phyloP scores from a whole-genome alignment of 2,797 vertebrate species.

The Poeciliopsis turneri region DNA sequence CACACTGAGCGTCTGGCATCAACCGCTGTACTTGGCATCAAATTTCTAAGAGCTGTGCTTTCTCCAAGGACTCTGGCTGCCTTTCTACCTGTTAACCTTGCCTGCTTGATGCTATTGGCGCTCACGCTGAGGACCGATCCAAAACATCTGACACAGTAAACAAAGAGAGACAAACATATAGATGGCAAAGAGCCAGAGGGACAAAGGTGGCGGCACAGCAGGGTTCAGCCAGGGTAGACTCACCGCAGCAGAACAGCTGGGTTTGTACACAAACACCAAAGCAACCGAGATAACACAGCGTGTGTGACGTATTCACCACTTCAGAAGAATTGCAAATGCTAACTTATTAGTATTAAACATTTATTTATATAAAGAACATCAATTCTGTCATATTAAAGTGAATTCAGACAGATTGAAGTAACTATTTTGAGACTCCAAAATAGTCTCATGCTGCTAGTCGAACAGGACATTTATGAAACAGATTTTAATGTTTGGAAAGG shows the following conservation, averaged over 20 bases:
- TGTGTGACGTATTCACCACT: background rate
- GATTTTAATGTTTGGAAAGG: background rate
- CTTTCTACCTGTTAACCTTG: conserved; percentile 66
- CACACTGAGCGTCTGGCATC: conserved; percentile 65
- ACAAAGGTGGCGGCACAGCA: conserved; percentile 61
- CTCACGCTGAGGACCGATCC: conserved; percentile 21
- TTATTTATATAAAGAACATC: background rate
- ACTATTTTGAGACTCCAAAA: background rate
- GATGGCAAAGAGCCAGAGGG: conserved; percentile 48
- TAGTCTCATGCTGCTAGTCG: background rate
- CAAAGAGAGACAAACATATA: conserved; percentile 66
- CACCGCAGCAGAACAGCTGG: conserved; percentile 45
- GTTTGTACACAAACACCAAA: conserved; percentile 5
- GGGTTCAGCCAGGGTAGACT: conserved; percentile 43
- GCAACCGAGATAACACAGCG: background rate
- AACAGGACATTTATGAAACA: background rate
- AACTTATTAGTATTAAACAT: background rate
- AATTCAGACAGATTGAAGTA: background rate
- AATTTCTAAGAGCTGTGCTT: conserved; percentile 74
- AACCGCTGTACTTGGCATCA: conserved; percentile 57
- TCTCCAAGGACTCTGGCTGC: conserved; percentile 67
- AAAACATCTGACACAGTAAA: conserved; percentile 66
- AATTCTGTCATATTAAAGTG: background rate
- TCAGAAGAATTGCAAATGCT: background rate
- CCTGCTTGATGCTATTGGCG: conserved; percentile 41